Percentiles rank a stretch among this genome's conserved stretches.
Conservation (phyloP, 2,113 vertebrate genomes). For the Sander lucioperca region DNA sequence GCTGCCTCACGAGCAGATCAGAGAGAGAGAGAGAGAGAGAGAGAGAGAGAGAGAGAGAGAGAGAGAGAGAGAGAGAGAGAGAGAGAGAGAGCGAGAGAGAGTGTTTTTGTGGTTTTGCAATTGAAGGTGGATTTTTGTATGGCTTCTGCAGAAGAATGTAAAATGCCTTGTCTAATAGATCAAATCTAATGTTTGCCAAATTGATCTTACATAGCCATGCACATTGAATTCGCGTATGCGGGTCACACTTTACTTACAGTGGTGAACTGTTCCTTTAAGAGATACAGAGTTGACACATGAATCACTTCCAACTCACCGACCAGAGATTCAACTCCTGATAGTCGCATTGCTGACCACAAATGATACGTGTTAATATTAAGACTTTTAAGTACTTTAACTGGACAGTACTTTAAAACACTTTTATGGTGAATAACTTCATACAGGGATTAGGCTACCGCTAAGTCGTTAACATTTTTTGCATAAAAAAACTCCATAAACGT, state of each 20-base stretch:
- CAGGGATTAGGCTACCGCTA: background rate
- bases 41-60: background rate
- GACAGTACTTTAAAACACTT: background rate
- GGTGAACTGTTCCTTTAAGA: slow-evolving; percentile 71
- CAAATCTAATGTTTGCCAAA: background rate
- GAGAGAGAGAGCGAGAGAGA: background rate
- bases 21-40: background rate
- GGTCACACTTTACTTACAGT: background rate
- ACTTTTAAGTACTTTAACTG: background rate
- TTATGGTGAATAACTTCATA: background rate
- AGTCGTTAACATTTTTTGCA: background rate
- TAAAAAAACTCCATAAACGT: background rate
- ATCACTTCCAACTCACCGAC: slow-evolving; percentile 21
- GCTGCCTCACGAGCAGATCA: slow-evolving; percentile 37
- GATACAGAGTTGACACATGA: slow-evolving; percentile 42
- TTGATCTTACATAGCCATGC: background rate
- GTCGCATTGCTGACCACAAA: background rate
- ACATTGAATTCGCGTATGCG: background rate
- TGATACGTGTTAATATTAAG: background rate
- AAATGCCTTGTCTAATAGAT: background rate
- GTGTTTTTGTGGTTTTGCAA: background rate
- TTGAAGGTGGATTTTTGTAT: background rate
- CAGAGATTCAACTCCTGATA: slow-evolving; percentile 8
- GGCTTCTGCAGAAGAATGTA: background rate
- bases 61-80: too few species aligned